Evolutionary conservation across 1,140 invertebrate species (phyloP), one percentile per base, ranked within the genome.

Genomic region (Drosophila hydei): DNA sequence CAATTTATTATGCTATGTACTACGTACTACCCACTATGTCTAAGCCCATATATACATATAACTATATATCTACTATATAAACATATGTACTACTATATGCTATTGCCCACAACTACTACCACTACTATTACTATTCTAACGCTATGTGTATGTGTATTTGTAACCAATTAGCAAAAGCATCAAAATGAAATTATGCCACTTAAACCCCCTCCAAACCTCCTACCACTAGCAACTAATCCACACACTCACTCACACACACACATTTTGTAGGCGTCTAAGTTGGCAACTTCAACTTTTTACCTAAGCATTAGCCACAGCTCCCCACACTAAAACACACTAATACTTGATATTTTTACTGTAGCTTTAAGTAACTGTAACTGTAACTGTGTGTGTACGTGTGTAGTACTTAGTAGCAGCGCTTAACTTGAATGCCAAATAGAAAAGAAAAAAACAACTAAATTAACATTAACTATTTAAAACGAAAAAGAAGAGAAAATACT

Each of bases 81-180:
- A 51, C 30, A 40, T 70, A 63, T 63, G 43, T 63, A 58, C 19
- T 67, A 58, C 69, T 76, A 62, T 59, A 73, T 79, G 79, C 72
- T 83, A 83, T 58, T 69, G 56, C 62, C 65, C 70, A 50, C 65
- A 50, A 68, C 73, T 79, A 85, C 69, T 65, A 52, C 19, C 38
- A 50, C 50, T 60, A 69, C 67, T 55, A 67, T 19, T 43, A 51
- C 73, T 77, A 52, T 58, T 79, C 58, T 77, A 77, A 63, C 60
- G 56, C 58, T 81, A 81, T 71, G 63, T 79, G 61, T 84, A 70
- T 77, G 70, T 81, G 78, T 88, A 75, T 77, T 72, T 81, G 75
- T 87, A 87, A 81, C 60, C 81, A 65, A 87, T 78, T 81, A 70
- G 80, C 74, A 75, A 76, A 77, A 77, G 65, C 75, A 87, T 77